Evolutionary conservation across 2,113 vertebrate genomes (phyloP).

Genomic region (Python bivittatus): DNA sequence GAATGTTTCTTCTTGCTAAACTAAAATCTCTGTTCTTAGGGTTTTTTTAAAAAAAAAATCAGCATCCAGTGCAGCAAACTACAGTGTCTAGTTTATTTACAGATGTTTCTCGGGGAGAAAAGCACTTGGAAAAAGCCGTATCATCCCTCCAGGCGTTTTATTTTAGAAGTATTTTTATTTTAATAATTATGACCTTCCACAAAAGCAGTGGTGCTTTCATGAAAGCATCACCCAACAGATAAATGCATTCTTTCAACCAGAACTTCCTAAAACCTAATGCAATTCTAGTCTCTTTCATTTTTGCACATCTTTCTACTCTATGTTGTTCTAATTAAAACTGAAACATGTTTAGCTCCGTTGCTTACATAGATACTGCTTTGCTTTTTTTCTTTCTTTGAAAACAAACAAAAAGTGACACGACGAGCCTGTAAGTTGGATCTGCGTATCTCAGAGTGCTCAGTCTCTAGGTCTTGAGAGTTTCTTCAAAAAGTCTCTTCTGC

Average conservation of each 20-base stretch:
- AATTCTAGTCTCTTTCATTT: background rate
- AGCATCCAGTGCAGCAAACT: constrained; percentile 44
- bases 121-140: constrained; percentile 25
- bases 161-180: constrained; percentile 55
- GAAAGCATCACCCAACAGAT: background rate
- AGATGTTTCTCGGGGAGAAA: constrained; percentile 27
- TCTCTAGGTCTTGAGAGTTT: background rate
- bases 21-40: constrained; percentile 56
- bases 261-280: constrained; percentile 2
- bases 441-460: background rate
- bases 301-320: constrained; percentile 16
- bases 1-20: constrained; percentile 69
- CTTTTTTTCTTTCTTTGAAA: background rate
- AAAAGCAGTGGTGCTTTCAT: constrained; percentile 5
- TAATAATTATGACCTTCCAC: constrained; percentile 3
- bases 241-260: constrained; percentile 38
- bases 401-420: background rate
- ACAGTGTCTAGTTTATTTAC: constrained; percentile 33
- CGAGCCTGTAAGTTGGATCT: background rate
- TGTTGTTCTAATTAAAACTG: constrained; percentile 49
- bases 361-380: background rate
- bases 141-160: constrained; percentile 41
- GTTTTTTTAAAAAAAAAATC: constrained; percentile 21
- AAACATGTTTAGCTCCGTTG: constrained; percentile 32
- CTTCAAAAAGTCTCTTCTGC: background rate